Conservation (phyloP, 1,140 invertebrate genomes). For the Centruroides sculpturatus region DNA sequence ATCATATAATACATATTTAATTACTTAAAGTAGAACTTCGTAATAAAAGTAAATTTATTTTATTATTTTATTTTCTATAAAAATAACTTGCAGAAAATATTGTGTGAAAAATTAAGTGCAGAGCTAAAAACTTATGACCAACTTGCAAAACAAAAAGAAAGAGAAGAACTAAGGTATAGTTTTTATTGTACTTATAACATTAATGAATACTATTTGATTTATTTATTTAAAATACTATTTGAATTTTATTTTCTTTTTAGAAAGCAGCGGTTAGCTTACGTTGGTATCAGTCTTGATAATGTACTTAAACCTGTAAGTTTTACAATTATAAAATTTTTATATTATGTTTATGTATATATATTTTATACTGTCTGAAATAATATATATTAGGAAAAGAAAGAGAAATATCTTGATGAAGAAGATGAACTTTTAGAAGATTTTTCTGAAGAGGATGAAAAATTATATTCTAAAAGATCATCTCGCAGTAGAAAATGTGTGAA, state of each 20-base stretch:
- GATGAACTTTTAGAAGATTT: conserved; percentile 6
- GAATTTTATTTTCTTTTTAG: conserved; percentile 16
- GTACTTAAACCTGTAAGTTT: conserved; percentile 34
- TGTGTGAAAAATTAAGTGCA: conserved; percentile 53
- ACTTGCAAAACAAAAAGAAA: conserved; percentile 38
- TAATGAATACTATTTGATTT: no score
- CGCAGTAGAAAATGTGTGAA: conserved; percentile 38
- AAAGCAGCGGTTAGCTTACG: conserved; percentile 54
- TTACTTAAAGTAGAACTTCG: no score
- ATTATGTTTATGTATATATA: neutral
- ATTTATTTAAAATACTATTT: no score
- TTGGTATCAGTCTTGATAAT: conserved; percentile 62
- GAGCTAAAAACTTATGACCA: conserved; percentile 34
- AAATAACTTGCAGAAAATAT: conserved; percentile 25
- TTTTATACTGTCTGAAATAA: neutral
- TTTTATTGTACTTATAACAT: no score
- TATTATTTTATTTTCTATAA: neutral
- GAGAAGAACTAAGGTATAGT: conserved; percentile 43
- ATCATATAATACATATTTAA: no score
- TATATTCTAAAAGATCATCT: conserved; percentile 22
- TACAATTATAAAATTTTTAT: conserved; percentile 1
- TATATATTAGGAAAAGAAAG: conserved; percentile 17
- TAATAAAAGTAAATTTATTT: no score
- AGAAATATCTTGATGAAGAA: conserved; percentile 19
- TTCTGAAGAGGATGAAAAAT: conserved; percentile 1